Percentiles rank a stretch among this genome's conserved stretches.
phyloP scores from a whole-genome alignment of 2,888 invertebrate genomes.

The Drosophila infuscata region DNA sequence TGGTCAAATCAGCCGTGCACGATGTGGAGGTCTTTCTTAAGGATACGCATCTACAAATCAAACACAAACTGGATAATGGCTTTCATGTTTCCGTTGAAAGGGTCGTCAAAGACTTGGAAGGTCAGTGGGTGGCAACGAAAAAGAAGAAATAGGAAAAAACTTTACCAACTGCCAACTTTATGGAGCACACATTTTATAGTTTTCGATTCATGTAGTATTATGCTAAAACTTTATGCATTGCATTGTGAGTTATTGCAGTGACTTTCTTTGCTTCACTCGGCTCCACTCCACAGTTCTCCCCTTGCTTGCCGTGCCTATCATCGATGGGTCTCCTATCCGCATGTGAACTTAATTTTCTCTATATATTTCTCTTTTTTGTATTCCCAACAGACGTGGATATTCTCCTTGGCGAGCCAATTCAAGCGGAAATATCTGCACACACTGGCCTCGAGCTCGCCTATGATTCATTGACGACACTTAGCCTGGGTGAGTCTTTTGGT shows the following conservation, averaged over 20 bases:
- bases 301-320: background rate
- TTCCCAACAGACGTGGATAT: slow-evolving; percentile 87
- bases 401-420: slow-evolving; percentile 91
- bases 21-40: slow-evolving; percentile 88
- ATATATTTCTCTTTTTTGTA: slow-evolving; percentile 31
- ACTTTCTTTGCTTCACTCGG: background rate
- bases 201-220: slow-evolving; percentile 65
- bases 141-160: slow-evolving; percentile 27
- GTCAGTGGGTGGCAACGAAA: slow-evolving; percentile 84
- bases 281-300: background rate
- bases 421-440: slow-evolving; percentile 89
- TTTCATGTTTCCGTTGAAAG: slow-evolving; percentile 88
- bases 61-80: slow-evolving; percentile 86
- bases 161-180: slow-evolving; percentile 50
- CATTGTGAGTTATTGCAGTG: slow-evolving; percentile 61
- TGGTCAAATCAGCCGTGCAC: slow-evolving; percentile 87
- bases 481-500: slow-evolving; percentile 87
- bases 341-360: slow-evolving; percentile 37
- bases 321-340: slow-evolving; percentile 7
- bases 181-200: slow-evolving; percentile 58
- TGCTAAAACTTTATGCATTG: slow-evolving; percentile 69
- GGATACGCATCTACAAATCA: slow-evolving; percentile 88
- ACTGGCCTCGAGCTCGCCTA: slow-evolving; percentile 91
- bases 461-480: slow-evolving; percentile 89
- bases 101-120: slow-evolving; percentile 88